Evolutionary conservation across 2,888 invertebrate species (phyloP), one percentile per base, ranked within the genome.

Genomic region (Blastobasis lacticolella): DNA sequence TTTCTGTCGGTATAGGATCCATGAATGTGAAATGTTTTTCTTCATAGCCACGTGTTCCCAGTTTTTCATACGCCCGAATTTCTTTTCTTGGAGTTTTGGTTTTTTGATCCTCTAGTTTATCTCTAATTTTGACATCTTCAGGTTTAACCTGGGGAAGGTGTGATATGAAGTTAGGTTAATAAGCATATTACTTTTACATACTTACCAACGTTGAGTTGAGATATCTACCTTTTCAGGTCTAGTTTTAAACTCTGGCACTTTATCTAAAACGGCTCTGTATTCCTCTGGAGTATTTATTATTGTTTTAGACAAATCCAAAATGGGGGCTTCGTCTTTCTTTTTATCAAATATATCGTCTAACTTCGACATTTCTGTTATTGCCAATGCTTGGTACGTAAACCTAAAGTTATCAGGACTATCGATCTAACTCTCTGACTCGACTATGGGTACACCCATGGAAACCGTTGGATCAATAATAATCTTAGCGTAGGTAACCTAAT

Each of bases 231-330:
- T 96, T 71, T 96, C 96, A 0, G 95, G 92, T 60, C 95, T 92
- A 62, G 96, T 95, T 82, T 95, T 96, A 72, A 94, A 96, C 75
- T 97, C 97, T 0, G 96, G 96, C 8, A 96, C 94, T 83, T 94
- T 94, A 67, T 96, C 96, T 74, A 95, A 89, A 48, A 95, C 90
- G 54, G 92, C 92, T 65, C 94, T 91, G 62, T 95, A 94, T 71
- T 97, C 97, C 66, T 96, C 96, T 57, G 93, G 92, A 7, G 93
- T 92, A 63, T 91, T 93, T 49, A 94, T 93, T 6, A 92, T 91
- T 45, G 92, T 91, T 78, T 94, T 94, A 51, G 95, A 95, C 59
- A 97, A 89, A 78, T 97, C 97, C 48, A 97, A 88, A 65, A 96
- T 94, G 48, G 94, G 92, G 46, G 93, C 93, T 51, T 93, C 92